A percentile compares a stretch with the other conserved stretches of the same genome.
Conservation (phyloP, 2,888 invertebrate genomes). For the Drosophila fungiperda region DNA sequence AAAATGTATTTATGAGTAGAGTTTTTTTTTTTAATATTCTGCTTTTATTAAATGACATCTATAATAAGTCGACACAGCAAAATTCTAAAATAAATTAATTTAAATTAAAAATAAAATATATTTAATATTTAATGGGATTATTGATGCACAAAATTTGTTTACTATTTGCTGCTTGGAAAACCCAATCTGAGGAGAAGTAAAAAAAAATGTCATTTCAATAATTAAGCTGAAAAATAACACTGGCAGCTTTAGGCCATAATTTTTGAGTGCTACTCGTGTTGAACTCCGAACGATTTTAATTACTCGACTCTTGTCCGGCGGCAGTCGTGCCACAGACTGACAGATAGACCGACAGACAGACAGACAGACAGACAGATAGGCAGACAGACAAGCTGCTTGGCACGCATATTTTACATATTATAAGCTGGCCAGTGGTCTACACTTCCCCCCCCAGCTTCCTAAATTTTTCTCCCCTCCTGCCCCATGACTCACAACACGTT, state of each 20-base stretch:
- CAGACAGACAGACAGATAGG: background rate
- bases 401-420: slow-evolving; percentile 65
- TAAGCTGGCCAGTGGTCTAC: slow-evolving; percentile 37
- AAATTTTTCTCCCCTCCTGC: background rate
- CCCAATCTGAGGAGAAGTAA: background rate
- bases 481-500: background rate
- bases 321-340: slow-evolving; percentile 26
- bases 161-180: background rate
- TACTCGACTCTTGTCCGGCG: slow-evolving; percentile 34
- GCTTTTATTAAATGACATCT: background rate
- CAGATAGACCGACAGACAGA: background rate
- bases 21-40: background rate
- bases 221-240: slow-evolving; percentile 6
- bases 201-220: slow-evolving; percentile 4
- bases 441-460: background rate
- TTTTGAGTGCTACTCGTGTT: background rate
- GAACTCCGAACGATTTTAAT: slow-evolving; percentile 38
- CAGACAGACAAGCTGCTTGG: slow-evolving; percentile 12
- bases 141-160: background rate
- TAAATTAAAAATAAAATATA: background rate
- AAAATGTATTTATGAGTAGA: background rate
- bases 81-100: background rate
- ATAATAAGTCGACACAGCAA: background rate
- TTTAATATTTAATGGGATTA: background rate
- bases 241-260: slow-evolving; percentile 18